A percentile compares a stretch with the other conserved stretches of the same genome.
Evolutionary conservation across 2,888 invertebrate genomes (phyloP).

Genomic region (Noctua pronuba): DNA sequence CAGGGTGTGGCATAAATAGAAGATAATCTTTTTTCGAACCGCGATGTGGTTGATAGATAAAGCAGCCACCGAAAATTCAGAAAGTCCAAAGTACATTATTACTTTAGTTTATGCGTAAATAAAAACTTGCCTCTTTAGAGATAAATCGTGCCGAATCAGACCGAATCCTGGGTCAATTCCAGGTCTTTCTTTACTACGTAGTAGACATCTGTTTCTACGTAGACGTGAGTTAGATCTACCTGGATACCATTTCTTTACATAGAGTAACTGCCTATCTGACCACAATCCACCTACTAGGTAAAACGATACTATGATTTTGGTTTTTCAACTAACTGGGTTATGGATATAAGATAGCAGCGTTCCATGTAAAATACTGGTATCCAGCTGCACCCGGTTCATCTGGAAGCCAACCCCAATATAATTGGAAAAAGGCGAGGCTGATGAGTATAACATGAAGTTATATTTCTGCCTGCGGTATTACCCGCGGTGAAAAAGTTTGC

Average conservation of each 20-base stretch:
- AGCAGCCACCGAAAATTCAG: not conserved
- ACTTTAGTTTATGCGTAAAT: too few species aligned
- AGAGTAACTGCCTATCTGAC: too few species aligned
- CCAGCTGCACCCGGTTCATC: not conserved
- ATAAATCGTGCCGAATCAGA: too few species aligned
- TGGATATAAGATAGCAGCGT: not conserved
- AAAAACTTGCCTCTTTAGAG: too few species aligned
- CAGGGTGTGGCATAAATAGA: not conserved
- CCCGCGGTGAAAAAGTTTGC: too few species aligned
- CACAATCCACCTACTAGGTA: too few species aligned
- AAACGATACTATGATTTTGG: too few species aligned
- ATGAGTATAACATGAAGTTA: not conserved
- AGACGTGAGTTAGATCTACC: not conserved
- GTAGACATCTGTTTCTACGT: not conserved
- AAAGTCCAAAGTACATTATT: not conserved
- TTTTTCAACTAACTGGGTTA: not conserved
- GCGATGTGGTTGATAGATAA: not conserved
- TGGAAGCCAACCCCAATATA: not conserved
- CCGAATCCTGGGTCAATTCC: too few species aligned
- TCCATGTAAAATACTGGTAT: not conserved
- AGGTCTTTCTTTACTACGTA: too few species aligned
- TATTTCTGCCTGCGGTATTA: too few species aligned
- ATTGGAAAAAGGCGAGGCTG: not conserved
- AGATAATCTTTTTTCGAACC: not conserved
- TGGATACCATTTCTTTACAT: not conserved